These are phyloP conservation scores for Baryphthengus martii DNA, from an alignment of 2,113 vertebrate species.

Conservation along the genomic window DNA sequence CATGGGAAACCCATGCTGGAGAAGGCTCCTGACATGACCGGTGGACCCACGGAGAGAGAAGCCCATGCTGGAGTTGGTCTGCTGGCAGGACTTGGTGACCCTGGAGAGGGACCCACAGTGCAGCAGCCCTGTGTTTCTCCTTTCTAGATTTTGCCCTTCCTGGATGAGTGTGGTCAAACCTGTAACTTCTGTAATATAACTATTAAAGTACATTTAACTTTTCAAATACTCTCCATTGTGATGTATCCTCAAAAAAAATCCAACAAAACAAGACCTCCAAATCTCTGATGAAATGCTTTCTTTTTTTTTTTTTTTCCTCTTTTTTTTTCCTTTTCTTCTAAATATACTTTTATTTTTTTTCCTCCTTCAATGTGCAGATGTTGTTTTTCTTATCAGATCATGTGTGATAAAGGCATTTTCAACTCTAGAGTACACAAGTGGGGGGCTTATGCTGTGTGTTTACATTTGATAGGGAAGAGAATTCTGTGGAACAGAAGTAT, in stretches of 20 bases:
- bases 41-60: no score
- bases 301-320: not conserved
- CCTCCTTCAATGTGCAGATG: not conserved
- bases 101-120: not conserved
- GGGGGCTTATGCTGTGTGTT: not conserved
- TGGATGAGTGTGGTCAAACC: slow-evolving; percentile 23
- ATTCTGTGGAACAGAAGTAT: slow-evolving; percentile 29
- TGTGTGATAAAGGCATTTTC: not conserved
- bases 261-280: not conserved
- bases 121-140: not conserved
- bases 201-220: slow-evolving; percentile 6
- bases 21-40: not conserved
- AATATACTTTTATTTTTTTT: not conserved
- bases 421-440: not conserved
- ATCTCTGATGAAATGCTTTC: not conserved
- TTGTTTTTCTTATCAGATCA: not conserved
- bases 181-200: slow-evolving; percentile 49
- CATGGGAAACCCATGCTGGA: not conserved
- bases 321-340: not conserved
- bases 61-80: not conserved
- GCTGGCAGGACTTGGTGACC: no score
- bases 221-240: not conserved
- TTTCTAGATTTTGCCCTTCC: slow-evolving; percentile 27
- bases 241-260: not conserved
- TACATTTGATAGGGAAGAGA: slow-evolving; percentile 8